Evolutionary conservation across 2,113 vertebrate species (phyloP), one percentile per base, ranked within the genome.

Genomic region (Sakesphorus luctuosus): DNA sequence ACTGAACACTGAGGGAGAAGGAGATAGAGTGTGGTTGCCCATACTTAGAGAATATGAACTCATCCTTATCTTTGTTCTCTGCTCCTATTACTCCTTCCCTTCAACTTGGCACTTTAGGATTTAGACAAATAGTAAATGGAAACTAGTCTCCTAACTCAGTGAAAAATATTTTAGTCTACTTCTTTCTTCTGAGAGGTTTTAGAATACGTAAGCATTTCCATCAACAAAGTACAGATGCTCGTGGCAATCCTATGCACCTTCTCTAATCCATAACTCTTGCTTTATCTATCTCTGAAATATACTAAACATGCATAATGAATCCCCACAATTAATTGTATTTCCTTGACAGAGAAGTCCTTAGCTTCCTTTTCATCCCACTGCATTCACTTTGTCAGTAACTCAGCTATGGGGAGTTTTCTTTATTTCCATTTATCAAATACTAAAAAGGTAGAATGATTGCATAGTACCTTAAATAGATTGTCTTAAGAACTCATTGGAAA

Each of bases 231-330:
- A 56, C 14, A 44, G 6, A 14, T 65, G 12, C 7, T 83, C 1
- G 0, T 18, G 5, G 13, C 7, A 83, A 9, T 4, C 1, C 15
- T 49, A 10, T 13, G 31, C 21, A 36, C 2, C 4, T 76, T 72
- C 56, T 73, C 33, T 73, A 81, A 85, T 58, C 26, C 23, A 59
- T 69, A 72, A 50, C 4, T 53, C 18, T 83, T 65, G 47, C 31
- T 61, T 82, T 21, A 56, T 19, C 79, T 66, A 46, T 52, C 9
- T 75, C 46, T 63, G 29, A 55, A 14, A 17, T 58, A 50, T 11
- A 21, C 44, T 63, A 73, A 76, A 76, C 3, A 35, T 1, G 2
- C 3, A 17, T 35, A 53, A 87, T 35, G 28, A 71, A 75, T 28
- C 24, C n/a, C 35, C 8, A 46, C 2, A 9, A 1, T 53, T 71